A percentile compares a stretch with the other conserved stretches of the same genome.
phyloP scores from a whole-genome alignment of 2,113 vertebrate genomes.

The Sinocyclocheilus maitianheensis region DNA sequence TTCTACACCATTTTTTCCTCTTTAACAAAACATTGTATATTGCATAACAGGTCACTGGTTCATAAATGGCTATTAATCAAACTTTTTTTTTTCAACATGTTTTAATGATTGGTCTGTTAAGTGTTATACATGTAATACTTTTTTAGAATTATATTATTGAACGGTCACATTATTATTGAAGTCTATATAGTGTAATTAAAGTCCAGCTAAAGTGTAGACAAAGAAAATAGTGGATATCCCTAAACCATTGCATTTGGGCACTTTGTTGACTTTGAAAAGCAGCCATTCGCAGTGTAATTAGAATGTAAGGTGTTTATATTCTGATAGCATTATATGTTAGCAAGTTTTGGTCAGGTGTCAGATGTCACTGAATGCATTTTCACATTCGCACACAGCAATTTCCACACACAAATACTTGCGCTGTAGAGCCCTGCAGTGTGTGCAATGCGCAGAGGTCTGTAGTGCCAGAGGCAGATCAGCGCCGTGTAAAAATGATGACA shows the following conservation, averaged over 20 bases:
- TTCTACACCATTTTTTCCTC: no score
- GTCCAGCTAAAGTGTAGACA: not conserved
- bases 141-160: no score
- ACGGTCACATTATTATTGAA: no score
- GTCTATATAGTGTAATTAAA: not conserved
- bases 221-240: not conserved
- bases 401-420: constrained; percentile 6
- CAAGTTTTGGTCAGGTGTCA: not conserved
- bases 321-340: not conserved
- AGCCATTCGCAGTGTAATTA: not conserved
- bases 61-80: not conserved
- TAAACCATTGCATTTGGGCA: not conserved
- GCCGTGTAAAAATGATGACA: constrained; percentile 47
- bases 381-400: not conserved
- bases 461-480: constrained; percentile 12
- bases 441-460: not conserved
- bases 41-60: not conserved
- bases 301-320: not conserved
- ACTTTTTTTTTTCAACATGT: not conserved
- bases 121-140: not conserved
- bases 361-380: constrained; percentile 7
- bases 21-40: not conserved
- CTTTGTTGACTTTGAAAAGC: not conserved
- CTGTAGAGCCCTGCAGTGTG: not conserved
- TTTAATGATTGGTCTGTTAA: not conserved